phyloP scores from a whole-genome alignment of 2,888 invertebrate species.

The Biston betularia region DNA sequence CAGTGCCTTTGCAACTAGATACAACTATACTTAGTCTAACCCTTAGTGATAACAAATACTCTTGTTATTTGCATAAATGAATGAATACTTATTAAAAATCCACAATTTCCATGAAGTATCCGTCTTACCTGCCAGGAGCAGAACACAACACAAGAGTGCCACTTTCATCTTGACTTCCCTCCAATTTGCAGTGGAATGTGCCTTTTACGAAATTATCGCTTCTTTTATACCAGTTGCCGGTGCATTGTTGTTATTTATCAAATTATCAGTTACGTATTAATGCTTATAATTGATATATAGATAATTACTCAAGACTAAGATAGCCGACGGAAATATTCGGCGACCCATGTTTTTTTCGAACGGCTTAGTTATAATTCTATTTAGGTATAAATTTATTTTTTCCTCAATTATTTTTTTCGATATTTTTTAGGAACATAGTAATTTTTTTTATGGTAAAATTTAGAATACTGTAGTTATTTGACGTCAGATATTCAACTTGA shows the following conservation, averaged over 20 bases:
- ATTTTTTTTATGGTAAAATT: too few species aligned
- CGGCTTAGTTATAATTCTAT: conserved; percentile 4
- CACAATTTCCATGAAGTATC: not conserved
- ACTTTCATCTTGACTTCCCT: conserved; percentile 32
- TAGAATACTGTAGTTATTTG: too few species aligned
- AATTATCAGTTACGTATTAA: conserved; percentile 23
- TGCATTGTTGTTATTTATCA: conserved; percentile 26
- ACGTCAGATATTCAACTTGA: too few species aligned
- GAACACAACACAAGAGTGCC: conserved; percentile 26
- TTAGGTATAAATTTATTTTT: not conserved
- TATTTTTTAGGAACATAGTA: too few species aligned
- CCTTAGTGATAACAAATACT: too few species aligned
- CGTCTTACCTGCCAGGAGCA: conserved; percentile 34
- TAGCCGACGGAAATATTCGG: conserved; percentile 3
- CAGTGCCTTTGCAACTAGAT: too few species aligned
- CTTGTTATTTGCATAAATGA: too few species aligned
- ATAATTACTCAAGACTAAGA: conserved; percentile 10
- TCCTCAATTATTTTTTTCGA: too few species aligned
- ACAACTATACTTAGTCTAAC: too few species aligned
- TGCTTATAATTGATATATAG: conserved; percentile 8
- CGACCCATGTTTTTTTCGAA: not conserved
- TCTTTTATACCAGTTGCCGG: conserved; percentile 22
- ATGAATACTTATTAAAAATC: too few species aligned
- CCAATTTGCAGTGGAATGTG: conserved; percentile 23
- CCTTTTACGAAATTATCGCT: not conserved